Base-by-base conservation (phyloP, 2,797 vertebrate genomes). In the Betta splendens region DNA sequence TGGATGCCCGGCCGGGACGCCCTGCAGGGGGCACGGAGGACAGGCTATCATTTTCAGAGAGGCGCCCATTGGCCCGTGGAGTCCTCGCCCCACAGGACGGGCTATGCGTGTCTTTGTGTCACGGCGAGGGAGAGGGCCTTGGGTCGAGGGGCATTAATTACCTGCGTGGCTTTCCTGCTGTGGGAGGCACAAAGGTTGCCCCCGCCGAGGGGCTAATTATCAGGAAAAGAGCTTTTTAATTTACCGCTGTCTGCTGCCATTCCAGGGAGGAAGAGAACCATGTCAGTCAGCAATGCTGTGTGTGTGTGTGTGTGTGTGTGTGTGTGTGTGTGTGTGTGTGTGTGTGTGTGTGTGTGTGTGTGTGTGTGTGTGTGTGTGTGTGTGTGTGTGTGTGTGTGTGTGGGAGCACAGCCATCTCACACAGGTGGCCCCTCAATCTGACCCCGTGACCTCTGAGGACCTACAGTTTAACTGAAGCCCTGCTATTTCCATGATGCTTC, bases 201-300 rank as follows among this genome's bases (percentile, higher is more conserved):
- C 79, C 83, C 36, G 52, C 71, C 45, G 55, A 81, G 78, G 79
- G 85, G 71, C 80, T 89, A 89, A 90, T 90, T 89, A 90, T 87
- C 87, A 86, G 84, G 84, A 81, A 88, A 89, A 88, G 67, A 82
- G 75, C 77, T 86, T 88, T 89, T 87, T 89, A 87, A 90, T 87
- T 89, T 89, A 86, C 83, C 39, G 82, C 85, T 88, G 85, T 89
- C 86, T 87, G 83, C 72, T 69, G 73, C 76, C 84, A 87, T 89
- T 89, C 88, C 86, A 80, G 26, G n/a, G 79, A 84, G 75, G 77
- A 86, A 83, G 66, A 72, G 79, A 86, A 79, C 37, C 86, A 64
- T 84, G 81, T 85, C 84, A 80, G 71, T 67, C 77, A 46, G 62
- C 4, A 1, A 31, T 1, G 35, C 25, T 26, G 63, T 22, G 3